phyloP scores from a whole-genome alignment of 2,888 invertebrate genomes.

The Polydesmus complanatus region DNA sequence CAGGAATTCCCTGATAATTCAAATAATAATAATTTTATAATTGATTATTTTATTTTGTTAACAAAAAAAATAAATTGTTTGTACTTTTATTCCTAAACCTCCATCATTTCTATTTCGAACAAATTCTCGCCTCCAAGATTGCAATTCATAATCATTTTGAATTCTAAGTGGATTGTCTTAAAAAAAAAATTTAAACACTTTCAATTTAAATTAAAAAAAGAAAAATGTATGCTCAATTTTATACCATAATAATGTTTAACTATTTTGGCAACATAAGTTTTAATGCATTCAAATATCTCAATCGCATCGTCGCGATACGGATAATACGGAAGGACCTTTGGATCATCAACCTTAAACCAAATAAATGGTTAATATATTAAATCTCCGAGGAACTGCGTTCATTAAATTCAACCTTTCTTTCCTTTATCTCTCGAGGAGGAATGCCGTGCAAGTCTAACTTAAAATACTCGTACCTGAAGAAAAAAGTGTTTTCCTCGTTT shows the following conservation, averaged over 20 bases:
- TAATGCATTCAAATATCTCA: conserved; percentile 32
- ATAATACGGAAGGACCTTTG: conserved; percentile 33
- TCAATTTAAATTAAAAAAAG: no score
- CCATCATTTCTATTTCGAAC: conserved; percentile 26
- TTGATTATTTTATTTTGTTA: not conserved
- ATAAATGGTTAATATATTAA: conserved; percentile 19
- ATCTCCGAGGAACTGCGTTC: no score
- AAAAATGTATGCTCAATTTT: conserved; percentile 7
- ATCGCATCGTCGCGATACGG: conserved; percentile 37
- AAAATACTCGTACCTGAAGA: no score
- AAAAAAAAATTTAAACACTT: no score
- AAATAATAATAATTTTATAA: not conserved
- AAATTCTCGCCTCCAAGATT: conserved; percentile 31
- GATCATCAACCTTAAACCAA: conserved; percentile 27
- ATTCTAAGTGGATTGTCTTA: conserved; percentile 25
- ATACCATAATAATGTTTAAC: conserved; percentile 34
- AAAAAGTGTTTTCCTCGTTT: no score
- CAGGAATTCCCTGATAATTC: conserved; percentile 24
- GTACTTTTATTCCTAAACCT: conserved; percentile 28
- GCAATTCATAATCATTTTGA: conserved; percentile 25
- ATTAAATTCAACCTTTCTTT: conserved; percentile 30
- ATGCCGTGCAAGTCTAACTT: conserved; percentile 30
- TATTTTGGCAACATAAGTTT: conserved; percentile 32
- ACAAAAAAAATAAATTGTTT: conserved; percentile 10
- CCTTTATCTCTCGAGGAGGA: conserved; percentile 32